Evolutionary conservation across 2,888 invertebrate genomes (phyloP).

Genomic region (Octodonta nipae): DNA sequence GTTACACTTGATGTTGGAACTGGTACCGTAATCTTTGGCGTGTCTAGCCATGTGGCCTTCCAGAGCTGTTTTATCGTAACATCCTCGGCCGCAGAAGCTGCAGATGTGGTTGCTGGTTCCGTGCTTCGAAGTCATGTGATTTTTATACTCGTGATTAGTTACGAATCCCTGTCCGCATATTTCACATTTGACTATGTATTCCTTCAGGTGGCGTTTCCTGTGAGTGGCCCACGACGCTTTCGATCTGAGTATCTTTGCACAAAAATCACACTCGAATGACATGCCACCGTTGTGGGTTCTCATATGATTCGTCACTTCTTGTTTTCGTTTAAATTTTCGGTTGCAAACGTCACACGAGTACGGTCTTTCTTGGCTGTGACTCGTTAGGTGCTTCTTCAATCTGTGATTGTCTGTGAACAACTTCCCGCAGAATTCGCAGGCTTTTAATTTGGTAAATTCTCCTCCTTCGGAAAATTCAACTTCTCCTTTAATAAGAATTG

Average conservation of each 20-base stretch:
- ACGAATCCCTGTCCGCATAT: conserved; percentile 23
- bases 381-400: conserved; percentile 22
- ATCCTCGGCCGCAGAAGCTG: conserved; percentile 22
- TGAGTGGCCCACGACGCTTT: conserved; percentile 35
- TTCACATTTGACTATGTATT: conserved; percentile 35
- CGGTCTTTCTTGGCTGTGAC: conserved; percentile 25
- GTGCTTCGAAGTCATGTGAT: conserved; percentile 21
- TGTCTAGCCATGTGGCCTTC: conserved; percentile 23
- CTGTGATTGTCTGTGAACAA: background rate
- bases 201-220: conserved; percentile 40
- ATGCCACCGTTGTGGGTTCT: conserved; percentile 8
- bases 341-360: conserved; percentile 29
- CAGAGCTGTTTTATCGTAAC: conserved; percentile 22
- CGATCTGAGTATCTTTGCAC: conserved; percentile 40
- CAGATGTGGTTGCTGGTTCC: conserved; percentile 16
- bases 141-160: conserved; percentile 22
- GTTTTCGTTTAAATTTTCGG: conserved; percentile 27
- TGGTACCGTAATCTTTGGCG: conserved; percentile 17
- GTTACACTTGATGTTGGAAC: conserved; percentile 19
- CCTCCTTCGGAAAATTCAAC: too few relatives aligned
- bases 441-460: too few relatives aligned
- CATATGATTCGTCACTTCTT: conserved; percentile 13
- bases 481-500: too few relatives aligned
- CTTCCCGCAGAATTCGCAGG: background rate
- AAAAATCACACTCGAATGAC: conserved; percentile 37